Percentiles rank a stretch among this genome's conserved stretches.
These are phyloP conservation scores for Nomada fucata DNA, from an alignment of 2,888 invertebrate species.

Conservation along the genomic window DNA sequence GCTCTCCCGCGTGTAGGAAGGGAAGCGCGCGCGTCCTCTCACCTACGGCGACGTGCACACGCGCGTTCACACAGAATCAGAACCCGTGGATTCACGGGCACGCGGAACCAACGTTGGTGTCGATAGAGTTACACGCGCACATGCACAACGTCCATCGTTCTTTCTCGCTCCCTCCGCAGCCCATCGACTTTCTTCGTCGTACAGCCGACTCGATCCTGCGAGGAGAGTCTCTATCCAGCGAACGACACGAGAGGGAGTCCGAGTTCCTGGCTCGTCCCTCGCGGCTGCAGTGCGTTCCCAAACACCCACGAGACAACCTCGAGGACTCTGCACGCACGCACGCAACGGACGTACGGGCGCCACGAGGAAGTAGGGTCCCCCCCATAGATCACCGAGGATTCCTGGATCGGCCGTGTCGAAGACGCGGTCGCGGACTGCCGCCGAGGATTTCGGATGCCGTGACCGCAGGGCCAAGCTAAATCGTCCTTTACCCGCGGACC, in stretches of 20 bases:
- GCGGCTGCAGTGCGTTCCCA: constrained; percentile 73
- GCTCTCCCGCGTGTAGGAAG: constrained; percentile 46
- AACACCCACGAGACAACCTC: constrained; percentile 72
- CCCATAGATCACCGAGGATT: constrained; percentile 17
- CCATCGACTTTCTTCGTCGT: constrained; percentile 40
- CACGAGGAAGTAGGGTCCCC: constrained; percentile 56
- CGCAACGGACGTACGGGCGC: constrained; percentile 17
- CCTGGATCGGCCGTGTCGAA: not conserved
- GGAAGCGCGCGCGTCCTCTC: constrained; percentile 34
- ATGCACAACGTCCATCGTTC: constrained; percentile 34
- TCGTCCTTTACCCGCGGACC: not conserved
- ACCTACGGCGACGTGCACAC: not conserved
- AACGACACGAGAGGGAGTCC: constrained; percentile 72
- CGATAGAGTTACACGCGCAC: constrained; percentile 38
- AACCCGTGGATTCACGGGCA: constrained; percentile 38
- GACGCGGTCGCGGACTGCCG: not conserved
- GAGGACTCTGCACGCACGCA: constrained; percentile 58
- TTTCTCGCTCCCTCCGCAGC: constrained; percentile 34
- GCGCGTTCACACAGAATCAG: constrained; percentile 14
- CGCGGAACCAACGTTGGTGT: constrained; percentile 30
- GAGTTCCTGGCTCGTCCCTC: constrained; percentile 72
- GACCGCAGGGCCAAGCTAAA: too few species aligned
- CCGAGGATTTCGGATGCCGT: not conserved
- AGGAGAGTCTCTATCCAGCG: constrained; percentile 64
- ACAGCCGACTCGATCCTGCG: constrained; percentile 66